Percentiles rank a stretch among this genome's conserved stretches.
phyloP scores from a whole-genome alignment of 2,797 vertebrate species.

The Fistularia commersonii region DNA sequence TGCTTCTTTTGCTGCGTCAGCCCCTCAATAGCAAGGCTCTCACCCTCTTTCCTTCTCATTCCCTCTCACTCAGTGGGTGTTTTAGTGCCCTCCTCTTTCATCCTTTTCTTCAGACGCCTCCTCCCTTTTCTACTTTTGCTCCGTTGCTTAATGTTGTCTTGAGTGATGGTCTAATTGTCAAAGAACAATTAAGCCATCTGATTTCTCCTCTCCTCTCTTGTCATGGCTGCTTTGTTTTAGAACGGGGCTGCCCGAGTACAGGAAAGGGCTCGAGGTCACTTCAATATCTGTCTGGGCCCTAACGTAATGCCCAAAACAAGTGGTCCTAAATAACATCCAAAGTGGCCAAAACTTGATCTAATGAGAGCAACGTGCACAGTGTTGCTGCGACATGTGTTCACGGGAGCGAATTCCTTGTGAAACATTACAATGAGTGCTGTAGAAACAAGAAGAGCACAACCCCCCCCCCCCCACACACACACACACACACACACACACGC shows the following conservation, averaged over 20 bases:
- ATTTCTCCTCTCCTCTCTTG: slow-evolving; percentile 69
- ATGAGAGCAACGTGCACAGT: slow-evolving; percentile 5
- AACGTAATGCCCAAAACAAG: slow-evolving; percentile 33
- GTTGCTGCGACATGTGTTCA: not conserved
- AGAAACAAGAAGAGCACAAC: no score
- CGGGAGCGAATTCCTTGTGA: not conserved
- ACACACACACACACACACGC: no score
- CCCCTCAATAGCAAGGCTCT: slow-evolving; percentile 68
- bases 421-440: slow-evolving; percentile 1
- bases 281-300: slow-evolving; percentile 61
- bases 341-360: slow-evolving; percentile 1
- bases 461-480: no score
- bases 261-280: slow-evolving; percentile 61
- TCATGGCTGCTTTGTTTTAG: slow-evolving; percentile 67
- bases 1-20: slow-evolving; percentile 65
- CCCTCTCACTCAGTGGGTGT: slow-evolving; percentile 75
- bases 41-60: slow-evolving; percentile 65
- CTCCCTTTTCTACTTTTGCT: slow-evolving; percentile 71
- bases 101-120: slow-evolving; percentile 67
- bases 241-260: slow-evolving; percentile 50
- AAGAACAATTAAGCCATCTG: slow-evolving; percentile 79
- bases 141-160: slow-evolving; percentile 68
- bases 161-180: slow-evolving; percentile 80
- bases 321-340: slow-evolving; percentile 26
- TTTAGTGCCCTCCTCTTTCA: slow-evolving; percentile 79